These are phyloP conservation scores for Holothuria scabra DNA, from an alignment of 53 echinoderm and acorn worm genomes.

Conservation along the genomic window DNA sequence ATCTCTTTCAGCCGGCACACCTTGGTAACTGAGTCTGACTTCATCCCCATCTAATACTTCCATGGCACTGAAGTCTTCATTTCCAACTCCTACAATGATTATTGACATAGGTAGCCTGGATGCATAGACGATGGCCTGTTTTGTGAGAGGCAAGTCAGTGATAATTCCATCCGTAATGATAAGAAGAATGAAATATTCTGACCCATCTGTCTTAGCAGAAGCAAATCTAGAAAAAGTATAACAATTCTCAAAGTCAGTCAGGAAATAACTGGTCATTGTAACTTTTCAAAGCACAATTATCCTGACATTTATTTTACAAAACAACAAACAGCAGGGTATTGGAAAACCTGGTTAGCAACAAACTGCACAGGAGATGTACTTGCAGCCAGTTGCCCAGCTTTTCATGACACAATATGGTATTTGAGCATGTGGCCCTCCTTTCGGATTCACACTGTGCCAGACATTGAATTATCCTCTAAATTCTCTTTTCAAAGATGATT, in stretches of 20 bases:
- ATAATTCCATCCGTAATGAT: slow-evolving; percentile 90
- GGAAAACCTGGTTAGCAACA: too few species aligned
- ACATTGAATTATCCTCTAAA: too few species aligned
- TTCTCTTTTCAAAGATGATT: too few species aligned
- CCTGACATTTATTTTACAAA: too few species aligned
- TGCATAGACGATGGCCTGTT: slow-evolving; percentile 82
- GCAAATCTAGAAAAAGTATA: slow-evolving; percentile 65
- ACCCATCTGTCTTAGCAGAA: slow-evolving; percentile 74
- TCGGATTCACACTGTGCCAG: too few species aligned
- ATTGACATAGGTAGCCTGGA: slow-evolving; percentile 80
- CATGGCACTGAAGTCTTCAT: slow-evolving; percentile 89
- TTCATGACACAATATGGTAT: too few species aligned
- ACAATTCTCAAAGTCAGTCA: not conserved
- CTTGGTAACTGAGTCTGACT: slow-evolving; percentile 70
- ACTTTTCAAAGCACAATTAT: too few species aligned
- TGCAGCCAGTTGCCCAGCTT: too few species aligned
- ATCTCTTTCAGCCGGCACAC: slow-evolving; percentile 73
- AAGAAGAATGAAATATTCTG: slow-evolving; percentile 79
- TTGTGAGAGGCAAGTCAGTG: slow-evolving; percentile 85
- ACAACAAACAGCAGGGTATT: too few species aligned
- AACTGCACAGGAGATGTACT: too few species aligned
- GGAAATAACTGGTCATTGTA: not conserved
- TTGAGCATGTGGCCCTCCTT: too few species aligned
- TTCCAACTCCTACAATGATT: slow-evolving; percentile 94
- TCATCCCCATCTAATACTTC: slow-evolving; percentile 94